Base-by-base conservation (phyloP, 2,888 invertebrate genomes). In the Stratiomys singularior region DNA sequence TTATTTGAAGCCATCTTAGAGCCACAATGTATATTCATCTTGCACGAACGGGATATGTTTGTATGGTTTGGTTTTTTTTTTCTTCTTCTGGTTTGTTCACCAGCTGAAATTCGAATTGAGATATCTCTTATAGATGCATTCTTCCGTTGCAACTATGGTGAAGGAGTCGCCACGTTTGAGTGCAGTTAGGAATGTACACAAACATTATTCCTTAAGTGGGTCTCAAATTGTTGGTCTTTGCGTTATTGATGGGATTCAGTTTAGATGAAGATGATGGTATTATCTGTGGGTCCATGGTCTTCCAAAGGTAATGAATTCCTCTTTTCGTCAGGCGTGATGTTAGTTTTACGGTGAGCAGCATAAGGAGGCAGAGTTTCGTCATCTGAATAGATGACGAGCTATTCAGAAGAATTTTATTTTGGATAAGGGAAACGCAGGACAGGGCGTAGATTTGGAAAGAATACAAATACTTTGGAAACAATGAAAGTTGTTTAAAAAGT, bases 121-220 rank as follows among this genome's bases (percentile, higher is more conserved):
- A 46, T 46, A 21, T 67, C 37, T 21, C 5, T 9, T 3, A 2
- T 21, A 23, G 18, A 13, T 52, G 15, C 52, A n/a, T 18, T 52
- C 52, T 15, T 52, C 15, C 52, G 52, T 13, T 13, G 52, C 18
- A 15, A 4, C 37, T 37, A 37, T 9, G 37, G 37, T 37, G 37
- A 37, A 37, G 37, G 37, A 37, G 37, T 37, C 52, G n/a, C 15
- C 15, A 5, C 52, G 52, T 66, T 66, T 30, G 30, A 30, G 64
- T 67, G 44, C 46, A 44, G 67, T 46, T 46, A 46, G 67, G 67
- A 67, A 67, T 67, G 44, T 37, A 60, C 37, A 67, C 67, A 67
- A 67, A 67, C 67, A 67, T 23, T 46, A 37, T 37, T 67, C 46
- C 67, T 46, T 44, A 67, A 67, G 67, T 67, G 46, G 67, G 37